Percentiles rank a stretch among this genome's conserved stretches.
phyloP scores from a whole-genome alignment of 2,113 vertebrate species.

The Sinocyclocheilus grahami region DNA sequence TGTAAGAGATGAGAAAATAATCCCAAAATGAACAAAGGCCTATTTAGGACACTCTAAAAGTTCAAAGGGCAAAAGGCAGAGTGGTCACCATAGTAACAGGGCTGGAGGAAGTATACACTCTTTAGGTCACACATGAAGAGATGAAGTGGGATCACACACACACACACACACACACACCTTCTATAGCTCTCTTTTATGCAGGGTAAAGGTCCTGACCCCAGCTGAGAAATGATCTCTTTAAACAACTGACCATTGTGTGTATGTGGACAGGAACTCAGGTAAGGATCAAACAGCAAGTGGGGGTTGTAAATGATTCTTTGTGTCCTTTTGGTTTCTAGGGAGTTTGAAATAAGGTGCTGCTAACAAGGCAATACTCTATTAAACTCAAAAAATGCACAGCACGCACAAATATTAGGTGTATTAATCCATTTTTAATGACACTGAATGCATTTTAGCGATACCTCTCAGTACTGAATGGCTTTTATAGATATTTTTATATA shows the following conservation, averaged over 20 bases:
- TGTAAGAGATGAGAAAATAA: constrained; percentile 16
- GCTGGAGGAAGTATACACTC: constrained; percentile 30
- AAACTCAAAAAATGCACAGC: neutral
- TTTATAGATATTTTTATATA: neutral
- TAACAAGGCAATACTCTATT: neutral
- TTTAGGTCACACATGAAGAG: neutral
- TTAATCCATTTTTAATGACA: neutral
- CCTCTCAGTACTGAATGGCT: neutral
- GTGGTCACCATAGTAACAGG: constrained; percentile 27
- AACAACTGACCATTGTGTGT: constrained; percentile 28
- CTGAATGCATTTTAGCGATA: neutral
- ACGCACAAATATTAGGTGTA: neutral
- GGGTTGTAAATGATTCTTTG: constrained; percentile 52
- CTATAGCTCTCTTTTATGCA: constrained; percentile 12
- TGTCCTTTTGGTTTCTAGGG: constrained; percentile 13
- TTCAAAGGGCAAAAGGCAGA: constrained; percentile 38
- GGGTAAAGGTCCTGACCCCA: constrained; percentile 25
- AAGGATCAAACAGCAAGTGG: constrained; percentile 3
- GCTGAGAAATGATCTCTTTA: neutral
- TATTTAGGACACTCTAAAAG: constrained; percentile 42
- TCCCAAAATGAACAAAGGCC: constrained; percentile 43
- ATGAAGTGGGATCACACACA: neutral
- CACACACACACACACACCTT: neutral
- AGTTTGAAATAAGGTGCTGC: neutral
- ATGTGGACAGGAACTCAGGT: constrained; percentile 7